Evolutionary conservation across 2,113 vertebrate genomes (phyloP).

Genomic region (Chaetodon trifascialis): DNA sequence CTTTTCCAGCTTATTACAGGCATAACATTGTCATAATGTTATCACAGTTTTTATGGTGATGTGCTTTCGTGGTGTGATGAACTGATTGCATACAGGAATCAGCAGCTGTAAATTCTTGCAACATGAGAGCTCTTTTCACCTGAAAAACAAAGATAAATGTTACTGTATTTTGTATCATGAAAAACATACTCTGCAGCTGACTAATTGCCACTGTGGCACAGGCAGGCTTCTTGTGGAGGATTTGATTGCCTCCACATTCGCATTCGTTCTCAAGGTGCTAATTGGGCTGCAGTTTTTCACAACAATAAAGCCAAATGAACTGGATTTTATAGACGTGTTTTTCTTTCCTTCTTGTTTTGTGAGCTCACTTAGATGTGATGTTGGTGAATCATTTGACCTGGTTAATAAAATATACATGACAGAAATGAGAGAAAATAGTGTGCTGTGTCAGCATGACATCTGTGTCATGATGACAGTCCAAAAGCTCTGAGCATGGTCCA

Average conservation of each 20-base stretch:
- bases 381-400: constrained; percentile 13
- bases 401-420: constrained; percentile 23
- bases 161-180: background rate
- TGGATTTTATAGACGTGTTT: constrained; percentile 40
- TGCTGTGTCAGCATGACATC: background rate
- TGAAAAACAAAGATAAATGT: constrained; percentile 6
- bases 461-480: background rate
- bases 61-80: background rate
- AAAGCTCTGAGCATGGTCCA: background rate
- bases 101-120: background rate
- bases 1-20: background rate
- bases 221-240: constrained; percentile 26
- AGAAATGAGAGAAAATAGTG: background rate
- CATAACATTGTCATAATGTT: background rate
- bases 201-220: constrained; percentile 18
- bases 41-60: too few relatives aligned
- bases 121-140: background rate
- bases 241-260: constrained; percentile 56
- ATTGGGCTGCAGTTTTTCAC: constrained; percentile 38
- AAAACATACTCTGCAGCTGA: constrained; percentile 21
- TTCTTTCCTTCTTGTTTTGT: constrained; percentile 5
- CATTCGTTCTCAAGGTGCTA: constrained; percentile 44
- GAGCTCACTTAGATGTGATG: background rate
- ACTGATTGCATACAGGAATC: background rate
- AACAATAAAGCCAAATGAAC: constrained; percentile 40